A percentile compares a stretch with the other conserved stretches of the same genome.
Evolutionary conservation across 1,140 invertebrate species (phyloP).

Genomic region (Rhyzopertha dominica): DNA sequence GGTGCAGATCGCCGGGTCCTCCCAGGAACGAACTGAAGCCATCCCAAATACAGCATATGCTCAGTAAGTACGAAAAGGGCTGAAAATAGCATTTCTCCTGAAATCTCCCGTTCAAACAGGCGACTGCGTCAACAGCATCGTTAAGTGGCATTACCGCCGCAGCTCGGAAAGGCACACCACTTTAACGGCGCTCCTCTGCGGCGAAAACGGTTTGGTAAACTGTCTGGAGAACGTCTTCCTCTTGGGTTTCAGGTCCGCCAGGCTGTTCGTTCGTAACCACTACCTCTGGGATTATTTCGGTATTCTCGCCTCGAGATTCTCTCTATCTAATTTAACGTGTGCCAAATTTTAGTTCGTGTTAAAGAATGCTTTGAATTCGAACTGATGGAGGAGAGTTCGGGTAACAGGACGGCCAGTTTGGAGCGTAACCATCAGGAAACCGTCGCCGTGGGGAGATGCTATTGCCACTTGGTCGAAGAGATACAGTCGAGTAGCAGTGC

Average conservation of each 20-base stretch:
- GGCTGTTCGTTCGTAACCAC: conserved; percentile 89
- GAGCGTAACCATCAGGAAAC: conserved; percentile 55
- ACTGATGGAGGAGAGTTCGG: conserved; percentile 55
- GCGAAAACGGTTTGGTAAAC: conserved; percentile 87
- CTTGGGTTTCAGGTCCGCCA: conserved; percentile 84
- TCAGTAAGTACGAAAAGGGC: conserved; percentile 33
- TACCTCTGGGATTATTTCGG: conserved; percentile 98
- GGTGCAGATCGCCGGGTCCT: conserved; percentile 41
- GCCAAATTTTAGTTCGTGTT: conserved; percentile 74
- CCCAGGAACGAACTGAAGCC: conserved; percentile 44
- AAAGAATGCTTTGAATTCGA: conserved; percentile 80
- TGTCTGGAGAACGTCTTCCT: conserved; percentile 93
- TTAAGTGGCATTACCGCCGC: conserved; percentile 88
- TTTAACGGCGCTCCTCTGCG: conserved; percentile 89
- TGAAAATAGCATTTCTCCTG: too few species aligned
- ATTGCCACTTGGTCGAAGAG: conserved; percentile 75
- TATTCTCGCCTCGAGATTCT: too few species aligned
- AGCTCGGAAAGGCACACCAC: conserved; percentile 77
- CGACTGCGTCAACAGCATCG: conserved; percentile 93
- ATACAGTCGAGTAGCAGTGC: conserved; percentile 78
- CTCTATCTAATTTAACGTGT: too few species aligned
- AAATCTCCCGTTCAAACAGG: too few species aligned
- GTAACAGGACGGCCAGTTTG: conserved; percentile 44
- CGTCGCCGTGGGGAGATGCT: conserved; percentile 66
- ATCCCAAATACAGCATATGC: conserved; percentile 56